Percentiles rank a stretch among this genome's conserved stretches.
Conservation (phyloP, 2,113 vertebrate species). For the Turnix velox region DNA sequence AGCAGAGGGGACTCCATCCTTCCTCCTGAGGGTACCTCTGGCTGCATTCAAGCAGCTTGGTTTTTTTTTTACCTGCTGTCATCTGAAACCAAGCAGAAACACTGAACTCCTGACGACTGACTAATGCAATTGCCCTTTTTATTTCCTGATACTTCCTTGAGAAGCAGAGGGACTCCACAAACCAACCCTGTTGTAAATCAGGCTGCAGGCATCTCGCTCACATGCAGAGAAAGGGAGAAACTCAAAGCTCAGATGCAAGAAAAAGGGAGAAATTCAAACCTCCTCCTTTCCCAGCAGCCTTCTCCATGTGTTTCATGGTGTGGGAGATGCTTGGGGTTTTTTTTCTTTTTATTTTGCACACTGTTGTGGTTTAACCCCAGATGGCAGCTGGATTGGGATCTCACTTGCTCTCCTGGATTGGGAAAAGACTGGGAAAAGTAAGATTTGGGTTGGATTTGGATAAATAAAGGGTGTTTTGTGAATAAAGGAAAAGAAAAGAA, state of each 20-base stretch:
- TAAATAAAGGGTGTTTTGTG: neutral
- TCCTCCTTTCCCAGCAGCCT: neutral
- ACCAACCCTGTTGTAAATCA: neutral
- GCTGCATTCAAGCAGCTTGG: neutral
- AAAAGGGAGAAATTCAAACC: neutral
- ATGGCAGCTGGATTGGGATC: neutral
- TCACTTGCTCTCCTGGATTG: neutral
- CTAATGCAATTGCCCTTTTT: constrained; percentile 58
- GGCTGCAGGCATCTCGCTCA: neutral
- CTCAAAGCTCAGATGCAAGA: no score
- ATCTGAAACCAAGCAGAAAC: constrained; percentile 42
- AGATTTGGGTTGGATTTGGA: no score
- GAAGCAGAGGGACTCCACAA: neutral
- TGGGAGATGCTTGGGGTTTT: neutral
- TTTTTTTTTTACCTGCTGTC: neutral
- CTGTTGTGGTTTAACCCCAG: neutral
- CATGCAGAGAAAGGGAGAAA: neutral
- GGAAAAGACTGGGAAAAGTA: neutral
- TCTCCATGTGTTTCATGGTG: fast-evolving
- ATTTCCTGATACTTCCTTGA: constrained; percentile 37
- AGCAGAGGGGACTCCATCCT: neutral
- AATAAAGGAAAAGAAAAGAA: neutral
- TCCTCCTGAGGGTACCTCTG: neutral
- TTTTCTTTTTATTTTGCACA: no score
- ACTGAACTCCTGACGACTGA: constrained; percentile 3